These are phyloP conservation scores for Baryphthengus martii DNA, from an alignment of 2,113 vertebrate genomes.

Conservation along the genomic window DNA sequence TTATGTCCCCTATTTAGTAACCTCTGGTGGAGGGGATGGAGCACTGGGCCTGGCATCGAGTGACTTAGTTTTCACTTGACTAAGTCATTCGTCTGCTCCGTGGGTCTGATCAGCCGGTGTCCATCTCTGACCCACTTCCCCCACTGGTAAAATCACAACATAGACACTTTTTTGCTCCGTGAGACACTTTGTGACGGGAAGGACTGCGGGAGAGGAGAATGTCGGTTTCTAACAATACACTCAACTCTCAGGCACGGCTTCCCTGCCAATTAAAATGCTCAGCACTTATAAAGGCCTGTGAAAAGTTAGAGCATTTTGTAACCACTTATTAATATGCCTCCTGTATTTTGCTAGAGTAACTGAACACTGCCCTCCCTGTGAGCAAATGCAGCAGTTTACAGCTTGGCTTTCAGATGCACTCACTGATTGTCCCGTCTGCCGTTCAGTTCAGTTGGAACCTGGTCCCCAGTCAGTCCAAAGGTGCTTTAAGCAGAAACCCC, in stretches of 20 bases:
- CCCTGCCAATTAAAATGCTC: slow-evolving; percentile 11
- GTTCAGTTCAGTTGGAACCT: background rate
- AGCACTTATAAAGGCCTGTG: background rate
- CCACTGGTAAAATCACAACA: background rate
- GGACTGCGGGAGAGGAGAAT: background rate
- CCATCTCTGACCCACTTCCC: background rate
- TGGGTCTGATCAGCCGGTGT: background rate
- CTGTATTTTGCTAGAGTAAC: background rate
- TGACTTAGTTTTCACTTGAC: background rate
- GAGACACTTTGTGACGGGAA: background rate
- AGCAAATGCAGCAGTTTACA: background rate
- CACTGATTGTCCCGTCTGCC: background rate
- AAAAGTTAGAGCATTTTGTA: slow-evolving; percentile 2
- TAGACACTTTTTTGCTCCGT: background rate
- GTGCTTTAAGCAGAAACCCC: background rate
- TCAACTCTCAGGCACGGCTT: slow-evolving; percentile 32
- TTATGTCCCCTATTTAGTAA: background rate
- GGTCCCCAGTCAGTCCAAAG: background rate
- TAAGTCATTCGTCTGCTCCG: background rate
- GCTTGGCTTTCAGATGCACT: background rate
- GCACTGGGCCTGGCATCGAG: background rate
- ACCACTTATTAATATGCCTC: slow-evolving; percentile 21
- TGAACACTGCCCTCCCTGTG: background rate
- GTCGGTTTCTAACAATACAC: background rate
- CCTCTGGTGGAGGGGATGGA: background rate